Percentiles rank a stretch among this genome's conserved stretches.
Conservation (phyloP, 2,888 invertebrate genomes). For the Acleris cristana region DNA sequence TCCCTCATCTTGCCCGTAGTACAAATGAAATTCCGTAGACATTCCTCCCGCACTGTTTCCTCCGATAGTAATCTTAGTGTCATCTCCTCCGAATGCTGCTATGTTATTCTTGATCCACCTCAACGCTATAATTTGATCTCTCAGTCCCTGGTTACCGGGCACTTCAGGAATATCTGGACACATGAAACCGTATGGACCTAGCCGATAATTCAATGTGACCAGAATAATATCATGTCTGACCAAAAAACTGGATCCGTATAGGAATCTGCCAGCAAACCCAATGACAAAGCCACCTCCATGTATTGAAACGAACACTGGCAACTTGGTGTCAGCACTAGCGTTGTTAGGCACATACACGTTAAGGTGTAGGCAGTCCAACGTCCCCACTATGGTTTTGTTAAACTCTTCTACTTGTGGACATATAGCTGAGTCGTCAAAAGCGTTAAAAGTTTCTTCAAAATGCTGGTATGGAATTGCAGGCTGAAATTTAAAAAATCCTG, state of each 20-base stretch:
- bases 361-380: slow-evolving; percentile 83
- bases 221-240: slow-evolving; percentile 57
- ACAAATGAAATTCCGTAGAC: slow-evolving; percentile 16
- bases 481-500: slow-evolving; percentile 45
- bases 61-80: slow-evolving; percentile 25
- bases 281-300: slow-evolving; percentile 62
- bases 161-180: slow-evolving; percentile 28
- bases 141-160: slow-evolving; percentile 38
- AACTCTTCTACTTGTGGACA: slow-evolving; percentile 53
- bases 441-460: slow-evolving; percentile 51
- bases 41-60: slow-evolving; percentile 37
- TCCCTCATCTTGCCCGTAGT: slow-evolving; percentile 2
- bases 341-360: slow-evolving; percentile 83
- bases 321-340: slow-evolving; percentile 41
- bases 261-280: slow-evolving; percentile 54
- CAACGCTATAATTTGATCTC: slow-evolving; percentile 37
- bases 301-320: slow-evolving; percentile 68
- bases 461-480: slow-evolving; percentile 44
- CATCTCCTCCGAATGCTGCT: slow-evolving; percentile 36
- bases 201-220: slow-evolving; percentile 41
- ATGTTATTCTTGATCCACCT: slow-evolving; percentile 38
- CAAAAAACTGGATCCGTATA: slow-evolving; percentile 56
- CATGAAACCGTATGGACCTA: slow-evolving; percentile 37
- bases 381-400: slow-evolving; percentile 52
- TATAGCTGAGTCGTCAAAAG: slow-evolving; percentile 51